Percentiles rank a stretch among this genome's conserved stretches.
Evolutionary conservation across 2,888 invertebrate species (phyloP).

Genomic region (Parelbella ahira): DNA sequence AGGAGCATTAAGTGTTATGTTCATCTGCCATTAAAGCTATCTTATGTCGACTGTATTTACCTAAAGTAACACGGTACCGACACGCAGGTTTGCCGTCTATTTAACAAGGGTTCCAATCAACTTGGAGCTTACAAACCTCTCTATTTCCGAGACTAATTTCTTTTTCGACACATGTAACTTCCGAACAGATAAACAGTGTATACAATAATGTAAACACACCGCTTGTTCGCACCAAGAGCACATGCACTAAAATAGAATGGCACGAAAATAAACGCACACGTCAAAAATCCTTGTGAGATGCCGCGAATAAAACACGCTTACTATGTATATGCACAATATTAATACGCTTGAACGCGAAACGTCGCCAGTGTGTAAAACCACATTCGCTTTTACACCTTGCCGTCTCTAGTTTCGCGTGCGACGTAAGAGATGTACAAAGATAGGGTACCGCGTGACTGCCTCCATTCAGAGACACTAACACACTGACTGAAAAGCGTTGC

Average conservation of each 20-base stretch:
- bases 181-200: constrained; percentile 27
- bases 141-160: constrained; percentile 25
- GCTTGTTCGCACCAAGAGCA: constrained; percentile 59
- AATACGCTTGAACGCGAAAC: constrained; percentile 11
- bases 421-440: constrained; percentile 35
- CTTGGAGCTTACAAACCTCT: constrained; percentile 5
- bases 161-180: constrained; percentile 23
- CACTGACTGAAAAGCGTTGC: constrained; percentile 52
- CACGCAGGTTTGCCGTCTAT: constrained; percentile 6
- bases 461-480: constrained; percentile 65
- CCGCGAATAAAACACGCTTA: no score
- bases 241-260: constrained; percentile 61
- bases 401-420: constrained; percentile 38
- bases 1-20: background rate
- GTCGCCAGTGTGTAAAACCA: constrained; percentile 14
- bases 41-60: constrained; percentile 4
- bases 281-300: constrained; percentile 43
- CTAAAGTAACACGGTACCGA: no score
- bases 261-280: constrained; percentile 62
- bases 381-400: constrained; percentile 26
- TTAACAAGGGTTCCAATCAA: constrained; percentile 11
- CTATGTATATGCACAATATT: constrained; percentile 36
- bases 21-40: background rate
- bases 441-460: constrained; percentile 59
- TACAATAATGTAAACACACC: constrained; percentile 44